Evolutionary conservation across 2,797 vertebrate genomes (phyloP), one percentile per base, ranked within the genome.

Genomic region (Phalanger gymnotis): DNA sequence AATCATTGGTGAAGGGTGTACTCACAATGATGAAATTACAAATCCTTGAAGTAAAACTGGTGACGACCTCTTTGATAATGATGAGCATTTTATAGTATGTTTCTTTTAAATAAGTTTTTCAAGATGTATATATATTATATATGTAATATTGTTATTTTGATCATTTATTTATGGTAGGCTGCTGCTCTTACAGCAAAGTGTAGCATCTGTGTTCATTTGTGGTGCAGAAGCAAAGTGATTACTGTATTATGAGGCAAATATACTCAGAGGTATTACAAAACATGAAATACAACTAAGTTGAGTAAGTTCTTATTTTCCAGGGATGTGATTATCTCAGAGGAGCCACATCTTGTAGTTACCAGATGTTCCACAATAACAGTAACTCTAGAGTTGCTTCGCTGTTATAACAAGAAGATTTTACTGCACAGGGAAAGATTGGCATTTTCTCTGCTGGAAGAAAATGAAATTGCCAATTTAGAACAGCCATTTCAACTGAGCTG

Each of bases 401-500:
- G 98, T 98, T 98, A 96, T 97, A 98, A 98, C 97, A 98, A 98
- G 98, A 98, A 96, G 93, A 98, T 98, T 98, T 98, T 98, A 98
- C 96, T 98, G 95, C 90, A 11, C 54, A 98, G 95, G 92, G 93
- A 97, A 98, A 98, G 96, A 97, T 90, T 98, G 97, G 95, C 96
- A 98, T 98, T 99, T 99, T 98, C 98, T 98, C 98, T 98, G 98
- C 96, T 98, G 98, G 98, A 98, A 98, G 97, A 98, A 98, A 98
- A 98, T 96, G 97, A 98, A 98, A 98, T 97, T 97, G 97, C 97
- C 96, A 98, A 96, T 98, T 98, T 98, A 96, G 96, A 98, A 96
- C 97, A 93, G 96, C 53, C 14, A 94, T 98, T 98, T 98, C 96
- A 98, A 98, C 98, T 93, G 97, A 98, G 97, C 97, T 98, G 93